Percentiles rank a stretch among this genome's conserved stretches.
phyloP scores from a whole-genome alignment of 2,113 vertebrate genomes.

The Pica pica region DNA sequence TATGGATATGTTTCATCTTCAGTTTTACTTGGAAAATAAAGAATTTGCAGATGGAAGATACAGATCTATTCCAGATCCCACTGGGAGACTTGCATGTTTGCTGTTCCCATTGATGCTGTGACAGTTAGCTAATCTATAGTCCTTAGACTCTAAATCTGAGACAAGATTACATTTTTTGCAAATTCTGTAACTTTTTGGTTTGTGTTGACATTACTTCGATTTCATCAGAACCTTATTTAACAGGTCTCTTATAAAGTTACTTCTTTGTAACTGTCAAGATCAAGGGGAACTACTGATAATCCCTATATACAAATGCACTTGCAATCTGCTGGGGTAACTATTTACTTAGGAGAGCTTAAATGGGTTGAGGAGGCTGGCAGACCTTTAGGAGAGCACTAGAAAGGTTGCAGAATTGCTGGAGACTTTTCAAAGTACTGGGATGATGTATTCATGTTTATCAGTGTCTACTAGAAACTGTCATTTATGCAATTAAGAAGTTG shows the following conservation, averaged over 20 bases:
- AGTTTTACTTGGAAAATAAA: neutral
- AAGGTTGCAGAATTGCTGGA: neutral
- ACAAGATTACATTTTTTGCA: neutral
- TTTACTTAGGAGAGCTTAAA: neutral
- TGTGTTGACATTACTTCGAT: neutral
- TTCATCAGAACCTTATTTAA: neutral
- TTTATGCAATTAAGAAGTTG: neutral
- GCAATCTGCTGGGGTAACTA: accelerated
- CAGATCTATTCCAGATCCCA: neutral
- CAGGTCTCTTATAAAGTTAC: neutral
- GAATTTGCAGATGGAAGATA: neutral
- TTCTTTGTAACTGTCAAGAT: neutral
- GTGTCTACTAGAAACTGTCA: neutral
- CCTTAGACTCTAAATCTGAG: neutral
- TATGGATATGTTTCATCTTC: neutral
- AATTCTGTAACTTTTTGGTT: neutral
- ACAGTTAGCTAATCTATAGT: neutral
- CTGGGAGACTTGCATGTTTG: neutral
- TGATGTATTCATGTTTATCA: neutral
- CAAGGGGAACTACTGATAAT: neutral
- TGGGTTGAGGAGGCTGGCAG: neutral
- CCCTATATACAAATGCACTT: neutral
- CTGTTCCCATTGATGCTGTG: neutral
- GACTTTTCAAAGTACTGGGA: neutral
- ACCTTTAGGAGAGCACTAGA: neutral